Evolutionary conservation across 1,140 invertebrate genomes (phyloP).

Genomic region (Scaptomyza hsui): DNA sequence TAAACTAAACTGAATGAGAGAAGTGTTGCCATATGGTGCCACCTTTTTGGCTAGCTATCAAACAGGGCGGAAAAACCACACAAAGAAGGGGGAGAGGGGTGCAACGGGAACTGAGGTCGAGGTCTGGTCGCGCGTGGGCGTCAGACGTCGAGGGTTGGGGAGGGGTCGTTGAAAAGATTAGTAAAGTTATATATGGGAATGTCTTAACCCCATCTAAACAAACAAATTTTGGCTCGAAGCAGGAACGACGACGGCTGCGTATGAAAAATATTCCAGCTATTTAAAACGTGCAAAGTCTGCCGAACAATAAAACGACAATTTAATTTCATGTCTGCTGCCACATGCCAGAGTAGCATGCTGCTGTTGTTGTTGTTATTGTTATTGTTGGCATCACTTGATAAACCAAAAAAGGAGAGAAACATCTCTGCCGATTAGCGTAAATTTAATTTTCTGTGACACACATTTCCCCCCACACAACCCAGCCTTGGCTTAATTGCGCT

Average conservation of each 20-base stretch:
- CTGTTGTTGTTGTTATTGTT: constrained; percentile 6
- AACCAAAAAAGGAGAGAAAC: not conserved
- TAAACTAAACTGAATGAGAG: constrained; percentile 44
- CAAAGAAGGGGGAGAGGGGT: constrained; percentile 23
- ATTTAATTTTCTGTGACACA: constrained; percentile 81
- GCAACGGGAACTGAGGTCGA: constrained; percentile 37
- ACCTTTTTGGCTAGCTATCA: constrained; percentile 53
- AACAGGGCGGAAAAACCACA: constrained; percentile 46
- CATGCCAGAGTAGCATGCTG: constrained; percentile 34
- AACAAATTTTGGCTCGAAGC: constrained; percentile 66
- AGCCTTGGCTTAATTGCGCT: constrained; percentile 68
- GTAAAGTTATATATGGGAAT: constrained; percentile 76
- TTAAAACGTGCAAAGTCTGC: constrained; percentile 63
- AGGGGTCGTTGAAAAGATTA: constrained; percentile 53
- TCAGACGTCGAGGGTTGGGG: constrained; percentile 29
- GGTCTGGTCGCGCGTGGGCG: constrained; percentile 44
- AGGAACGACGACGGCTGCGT: constrained; percentile 51
- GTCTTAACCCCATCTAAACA: constrained; percentile 81
- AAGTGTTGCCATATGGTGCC: constrained; percentile 74
- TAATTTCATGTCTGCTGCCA: constrained; percentile 69
- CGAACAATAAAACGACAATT: constrained; percentile 79
- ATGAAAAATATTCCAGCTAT: constrained; percentile 74
- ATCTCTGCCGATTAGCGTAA: constrained; percentile 64
- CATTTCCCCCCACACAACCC: constrained; percentile 46
- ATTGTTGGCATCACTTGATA: constrained; percentile 14